Conservation (phyloP, 2,113 vertebrate species). For the Heteronetta atricapilla region DNA sequence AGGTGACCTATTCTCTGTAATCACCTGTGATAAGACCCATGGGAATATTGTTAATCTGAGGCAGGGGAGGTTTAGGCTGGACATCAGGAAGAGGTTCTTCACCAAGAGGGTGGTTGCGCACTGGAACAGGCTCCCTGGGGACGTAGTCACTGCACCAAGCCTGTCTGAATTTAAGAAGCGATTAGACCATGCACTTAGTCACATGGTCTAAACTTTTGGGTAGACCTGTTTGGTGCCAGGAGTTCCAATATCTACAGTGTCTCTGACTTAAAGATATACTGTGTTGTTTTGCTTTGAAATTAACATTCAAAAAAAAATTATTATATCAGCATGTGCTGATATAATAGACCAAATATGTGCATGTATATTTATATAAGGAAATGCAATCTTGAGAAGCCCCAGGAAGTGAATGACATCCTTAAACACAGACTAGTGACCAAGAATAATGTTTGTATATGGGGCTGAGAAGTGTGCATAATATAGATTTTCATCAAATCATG, state of each 20-base stretch:
- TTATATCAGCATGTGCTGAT: background rate
- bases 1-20: too few species aligned
- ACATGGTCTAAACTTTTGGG: too few species aligned
- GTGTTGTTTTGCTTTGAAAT: background rate
- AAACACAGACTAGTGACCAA: conserved; percentile 25
- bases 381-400: background rate
- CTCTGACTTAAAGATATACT: background rate
- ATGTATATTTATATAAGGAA: background rate
- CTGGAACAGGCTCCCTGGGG: too few species aligned
- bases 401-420: conserved; percentile 12
- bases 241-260: background rate
- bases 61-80: too few species aligned
- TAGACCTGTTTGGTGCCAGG: too few species aligned
- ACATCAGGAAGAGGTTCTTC: too few species aligned
- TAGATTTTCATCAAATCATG: conserved; percentile 33
- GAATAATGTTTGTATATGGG: conserved; percentile 33
- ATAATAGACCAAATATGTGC: background rate
- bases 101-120: too few species aligned
- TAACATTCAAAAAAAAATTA: background rate
- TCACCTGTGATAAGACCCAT: too few species aligned
- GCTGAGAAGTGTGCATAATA: conserved; percentile 29
- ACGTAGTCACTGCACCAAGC: too few species aligned
- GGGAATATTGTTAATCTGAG: too few species aligned
- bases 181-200: too few species aligned
- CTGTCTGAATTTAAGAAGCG: too few species aligned